Base-by-base conservation (phyloP, 1,140 invertebrate genomes). In the Drosophila ercepeae region DNA sequence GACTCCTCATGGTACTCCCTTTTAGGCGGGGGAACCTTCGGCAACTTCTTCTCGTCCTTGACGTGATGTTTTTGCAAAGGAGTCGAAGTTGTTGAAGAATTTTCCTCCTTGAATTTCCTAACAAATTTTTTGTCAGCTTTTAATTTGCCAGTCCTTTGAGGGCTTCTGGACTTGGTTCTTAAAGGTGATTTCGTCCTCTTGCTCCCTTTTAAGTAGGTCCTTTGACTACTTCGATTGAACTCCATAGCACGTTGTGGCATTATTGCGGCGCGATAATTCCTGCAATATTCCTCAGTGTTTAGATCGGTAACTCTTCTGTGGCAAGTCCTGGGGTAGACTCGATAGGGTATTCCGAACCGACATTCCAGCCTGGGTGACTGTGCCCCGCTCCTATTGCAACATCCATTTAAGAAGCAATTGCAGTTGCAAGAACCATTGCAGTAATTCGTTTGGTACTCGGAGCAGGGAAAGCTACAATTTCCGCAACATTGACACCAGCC, bases 241-340 rank as follows among this genome's bases (percentile, higher is more conserved):
- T 8, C 9, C 21, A 14, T 2, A 0, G 9, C 6, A 19, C 60
- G 45, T 14, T 41, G n/a, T 3, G 21, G 29, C 3, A n/a, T 1
- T 9, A 21, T 1, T 6, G 13, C 7, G 1, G 32, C 0, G 9
- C 27, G n/a, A 14, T 54, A 49, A 21, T 34, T 27, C 1, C 54
- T 32, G n/a, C 51, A 71, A 4, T 36, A 57, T 0, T 27, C 29
- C 1, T 75, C 7, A 0, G 65, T 81, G 13, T 81, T 57, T 0
- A 81, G 39, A 23, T 79, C 77, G 3, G 77, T 67, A 1, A n/a
- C 34, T 8, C 29, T 39, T 19, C 65, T 39, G 0, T 9, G 4
- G 34, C 4, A 34, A 1, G 4, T 16, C 4, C 32, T 29, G 0
- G 48, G 21, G 3, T 7, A 25, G 2, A 34, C 16, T 16, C 6